These are phyloP conservation scores for Proisotoma minuta DNA, from an alignment of 2,888 invertebrate genomes.

Conservation along the genomic window DNA sequence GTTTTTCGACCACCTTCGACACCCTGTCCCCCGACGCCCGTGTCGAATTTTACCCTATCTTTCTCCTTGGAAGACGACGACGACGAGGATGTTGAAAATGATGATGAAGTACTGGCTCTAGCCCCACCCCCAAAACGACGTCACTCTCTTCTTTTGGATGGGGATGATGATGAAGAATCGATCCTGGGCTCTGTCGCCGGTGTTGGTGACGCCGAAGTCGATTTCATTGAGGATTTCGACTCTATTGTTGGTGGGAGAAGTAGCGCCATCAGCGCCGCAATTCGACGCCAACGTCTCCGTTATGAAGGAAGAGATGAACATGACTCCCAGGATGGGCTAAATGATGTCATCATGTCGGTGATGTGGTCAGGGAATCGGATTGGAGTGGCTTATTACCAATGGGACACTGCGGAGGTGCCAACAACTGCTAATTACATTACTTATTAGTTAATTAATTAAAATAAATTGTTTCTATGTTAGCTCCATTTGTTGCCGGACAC, in stretches of 20 bases:
- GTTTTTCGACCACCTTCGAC: neutral
- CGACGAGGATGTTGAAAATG: neutral
- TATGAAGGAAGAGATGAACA: neutral
- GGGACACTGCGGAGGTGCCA: constrained; percentile 61
- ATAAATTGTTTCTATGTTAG: constrained; percentile 50
- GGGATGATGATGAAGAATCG: constrained; percentile 9
- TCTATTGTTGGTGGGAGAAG: neutral
- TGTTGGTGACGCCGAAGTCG: too few species aligned
- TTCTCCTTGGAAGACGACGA: neutral
- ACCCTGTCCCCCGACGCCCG: neutral
- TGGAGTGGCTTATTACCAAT: constrained; percentile 69
- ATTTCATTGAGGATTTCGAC: too few species aligned
- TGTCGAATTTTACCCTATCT: neutral
- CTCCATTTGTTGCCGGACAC: constrained; percentile 65
- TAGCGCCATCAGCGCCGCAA: neutral
- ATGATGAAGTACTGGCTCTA: neutral
- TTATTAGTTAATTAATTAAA: neutral
- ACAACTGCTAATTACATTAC: neutral
- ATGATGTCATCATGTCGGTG: constrained; percentile 56
- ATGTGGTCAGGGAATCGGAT: constrained; percentile 63
- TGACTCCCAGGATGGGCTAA: neutral
- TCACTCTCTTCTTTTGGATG: neutral
- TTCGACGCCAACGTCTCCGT: neutral
- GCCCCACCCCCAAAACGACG: neutral
- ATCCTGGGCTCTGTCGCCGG: too few species aligned